phyloP scores from a whole-genome alignment of 2,113 vertebrate genomes.

The Apaloderma vittatum region DNA sequence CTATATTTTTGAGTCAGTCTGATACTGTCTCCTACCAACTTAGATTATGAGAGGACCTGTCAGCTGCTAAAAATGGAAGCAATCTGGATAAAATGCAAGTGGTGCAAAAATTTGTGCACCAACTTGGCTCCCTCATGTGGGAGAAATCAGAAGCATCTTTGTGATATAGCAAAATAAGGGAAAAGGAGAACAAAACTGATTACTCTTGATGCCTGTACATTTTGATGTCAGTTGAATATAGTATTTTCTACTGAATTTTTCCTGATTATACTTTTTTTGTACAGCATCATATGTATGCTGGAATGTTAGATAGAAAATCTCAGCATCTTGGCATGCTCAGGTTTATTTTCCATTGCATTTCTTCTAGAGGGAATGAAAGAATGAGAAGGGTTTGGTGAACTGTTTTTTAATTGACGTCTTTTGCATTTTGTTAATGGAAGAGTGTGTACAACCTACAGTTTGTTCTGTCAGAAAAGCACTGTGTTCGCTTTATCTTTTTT shows the following conservation, averaged over 20 bases:
- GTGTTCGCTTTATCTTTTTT: background rate
- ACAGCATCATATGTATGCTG: background rate
- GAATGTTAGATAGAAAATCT: background rate
- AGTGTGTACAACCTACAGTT: background rate
- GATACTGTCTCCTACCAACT: background rate
- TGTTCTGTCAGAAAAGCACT: background rate
- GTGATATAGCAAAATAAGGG: background rate
- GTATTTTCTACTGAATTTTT: background rate
- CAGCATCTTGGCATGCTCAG: background rate
- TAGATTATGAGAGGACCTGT: background rate
- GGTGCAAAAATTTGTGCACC: background rate
- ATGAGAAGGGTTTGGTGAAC: background rate
- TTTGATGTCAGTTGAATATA: background rate
- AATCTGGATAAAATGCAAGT: background rate
- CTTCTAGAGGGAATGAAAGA: background rate
- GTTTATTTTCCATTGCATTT: background rate
- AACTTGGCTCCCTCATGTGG: background rate
- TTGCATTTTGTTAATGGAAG: background rate
- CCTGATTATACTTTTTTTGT: background rate
- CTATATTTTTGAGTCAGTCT: background rate
- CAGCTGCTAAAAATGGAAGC: background rate
- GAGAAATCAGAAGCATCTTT: background rate
- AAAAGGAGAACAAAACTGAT: background rate
- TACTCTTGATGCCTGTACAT: background rate
- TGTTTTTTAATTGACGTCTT: background rate